These are phyloP conservation scores for Oithona nana DNA, from an alignment of 2,888 invertebrate species.

Conservation along the genomic window DNA sequence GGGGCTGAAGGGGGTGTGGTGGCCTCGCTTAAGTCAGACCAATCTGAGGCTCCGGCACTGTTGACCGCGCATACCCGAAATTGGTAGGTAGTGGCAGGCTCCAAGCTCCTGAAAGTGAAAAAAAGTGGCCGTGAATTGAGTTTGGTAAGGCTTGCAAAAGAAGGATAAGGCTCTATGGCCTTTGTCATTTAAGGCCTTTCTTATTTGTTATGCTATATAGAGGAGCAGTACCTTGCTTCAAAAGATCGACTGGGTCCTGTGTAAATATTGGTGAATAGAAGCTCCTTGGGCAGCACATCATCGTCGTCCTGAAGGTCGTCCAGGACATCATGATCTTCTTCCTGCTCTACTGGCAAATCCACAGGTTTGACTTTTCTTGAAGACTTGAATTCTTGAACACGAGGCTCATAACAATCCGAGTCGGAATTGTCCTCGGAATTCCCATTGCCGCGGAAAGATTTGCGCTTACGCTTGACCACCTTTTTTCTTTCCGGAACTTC, in stretches of 20 bases:
- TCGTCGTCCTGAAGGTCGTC: not conserved
- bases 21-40: conserved; percentile 44
- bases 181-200: not conserved
- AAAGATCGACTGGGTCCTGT: not conserved
- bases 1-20: conserved; percentile 65
- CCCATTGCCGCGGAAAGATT: not conserved
- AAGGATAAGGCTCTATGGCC: too few species aligned
- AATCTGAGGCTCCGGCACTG: conserved; percentile 42
- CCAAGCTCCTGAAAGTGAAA: conserved; percentile 28
- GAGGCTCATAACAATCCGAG: not conserved
- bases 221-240: not conserved
- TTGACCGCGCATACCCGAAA: conserved; percentile 58
- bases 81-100: conserved; percentile 57
- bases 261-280: not conserved
- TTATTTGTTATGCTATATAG: conserved; percentile 13
- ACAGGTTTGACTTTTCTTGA: not conserved
- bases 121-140: conserved; percentile 21
- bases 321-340: not conserved
- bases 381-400: not conserved
- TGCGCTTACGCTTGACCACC: not conserved
- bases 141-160: too few species aligned
- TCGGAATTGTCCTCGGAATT: not conserved
- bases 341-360: not conserved
- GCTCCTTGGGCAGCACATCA: not conserved
- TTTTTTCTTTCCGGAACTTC: not conserved